Evolutionary conservation across 2,888 invertebrate species (phyloP).

Genomic region (Pseudococcus jackbeardsleyi): DNA sequence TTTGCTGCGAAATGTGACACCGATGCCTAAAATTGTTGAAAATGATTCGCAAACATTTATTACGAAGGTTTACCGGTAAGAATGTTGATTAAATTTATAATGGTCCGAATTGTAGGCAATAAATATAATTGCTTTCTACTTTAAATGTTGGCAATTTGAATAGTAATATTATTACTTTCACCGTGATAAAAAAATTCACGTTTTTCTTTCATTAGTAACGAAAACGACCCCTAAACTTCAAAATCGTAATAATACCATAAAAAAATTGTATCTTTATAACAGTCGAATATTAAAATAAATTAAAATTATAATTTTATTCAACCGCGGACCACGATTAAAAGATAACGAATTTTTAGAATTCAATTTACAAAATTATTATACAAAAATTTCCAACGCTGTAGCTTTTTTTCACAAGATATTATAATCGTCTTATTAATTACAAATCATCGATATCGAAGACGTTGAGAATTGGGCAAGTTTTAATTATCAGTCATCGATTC

Average conservation of each 20-base stretch:
- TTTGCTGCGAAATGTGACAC: slow-evolving; percentile 8
- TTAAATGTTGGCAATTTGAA: slow-evolving; percentile 52
- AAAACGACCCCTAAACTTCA: slow-evolving; percentile 27
- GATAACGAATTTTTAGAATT: slow-evolving; percentile 32
- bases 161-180: slow-evolving; percentile 47
- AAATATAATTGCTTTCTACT: slow-evolving; percentile 54
- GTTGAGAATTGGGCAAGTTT: not conserved
- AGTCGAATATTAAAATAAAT: slow-evolving; percentile 51
- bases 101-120: slow-evolving; percentile 50
- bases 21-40: slow-evolving; percentile 38
- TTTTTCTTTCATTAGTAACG: slow-evolving; percentile 24
- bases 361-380: slow-evolving; percentile 7
- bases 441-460: slow-evolving; percentile 1
- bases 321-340: not conserved
- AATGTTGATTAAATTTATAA: slow-evolving; percentile 55
- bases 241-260: slow-evolving; percentile 30
- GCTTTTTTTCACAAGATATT: not conserved
- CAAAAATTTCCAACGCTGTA: not conserved
- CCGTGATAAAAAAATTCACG: slow-evolving; percentile 42
- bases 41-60: slow-evolving; percentile 50
- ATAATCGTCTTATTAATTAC: slow-evolving; percentile 4
- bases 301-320: slow-evolving; percentile 54
- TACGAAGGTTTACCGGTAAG: slow-evolving; percentile 44
- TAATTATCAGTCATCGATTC: too few relatives aligned
- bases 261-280: slow-evolving; percentile 32